phyloP scores from a whole-genome alignment of 2,113 vertebrate genomes.

The Struthio camelus region DNA sequence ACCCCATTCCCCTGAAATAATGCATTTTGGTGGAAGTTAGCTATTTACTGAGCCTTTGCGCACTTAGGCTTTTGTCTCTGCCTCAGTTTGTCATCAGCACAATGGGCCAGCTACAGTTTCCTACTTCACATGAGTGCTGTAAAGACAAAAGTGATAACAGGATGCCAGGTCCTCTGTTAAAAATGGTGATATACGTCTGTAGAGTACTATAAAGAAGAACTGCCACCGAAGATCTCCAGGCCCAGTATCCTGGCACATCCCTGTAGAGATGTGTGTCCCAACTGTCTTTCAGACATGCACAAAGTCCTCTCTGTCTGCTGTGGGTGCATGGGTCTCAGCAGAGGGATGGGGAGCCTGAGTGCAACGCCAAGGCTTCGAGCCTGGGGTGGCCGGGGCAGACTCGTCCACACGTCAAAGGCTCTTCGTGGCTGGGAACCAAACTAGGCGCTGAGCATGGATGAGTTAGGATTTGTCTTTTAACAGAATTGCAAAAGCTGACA shows the following conservation, averaged over 20 bases:
- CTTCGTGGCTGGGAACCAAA: not conserved
- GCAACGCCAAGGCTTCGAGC: accelerated
- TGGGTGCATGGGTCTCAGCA: not conserved
- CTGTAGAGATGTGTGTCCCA: not conserved
- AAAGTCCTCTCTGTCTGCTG: not conserved
- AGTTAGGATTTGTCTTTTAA: not conserved
- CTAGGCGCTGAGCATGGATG: not conserved
- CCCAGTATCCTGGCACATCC: not conserved
- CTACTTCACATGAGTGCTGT: not conserved
- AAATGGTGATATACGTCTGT: not conserved
- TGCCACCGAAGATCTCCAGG: not conserved
- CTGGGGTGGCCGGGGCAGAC: not conserved
- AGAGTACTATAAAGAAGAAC: not conserved
- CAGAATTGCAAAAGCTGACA: accelerated
- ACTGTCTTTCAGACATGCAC: not conserved
- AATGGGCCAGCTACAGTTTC: not conserved
- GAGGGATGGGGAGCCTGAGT: not conserved
- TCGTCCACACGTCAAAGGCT: not conserved
- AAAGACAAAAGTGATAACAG: not conserved
- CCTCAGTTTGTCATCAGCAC: not conserved
- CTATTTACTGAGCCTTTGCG: not conserved
- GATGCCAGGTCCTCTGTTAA: not conserved
- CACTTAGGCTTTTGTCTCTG: not conserved
- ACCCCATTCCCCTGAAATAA: not conserved
- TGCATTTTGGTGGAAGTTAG: not conserved